Evolutionary conservation across 2,797 vertebrate species (phyloP).

Genomic region (Thunnus albacares): DNA sequence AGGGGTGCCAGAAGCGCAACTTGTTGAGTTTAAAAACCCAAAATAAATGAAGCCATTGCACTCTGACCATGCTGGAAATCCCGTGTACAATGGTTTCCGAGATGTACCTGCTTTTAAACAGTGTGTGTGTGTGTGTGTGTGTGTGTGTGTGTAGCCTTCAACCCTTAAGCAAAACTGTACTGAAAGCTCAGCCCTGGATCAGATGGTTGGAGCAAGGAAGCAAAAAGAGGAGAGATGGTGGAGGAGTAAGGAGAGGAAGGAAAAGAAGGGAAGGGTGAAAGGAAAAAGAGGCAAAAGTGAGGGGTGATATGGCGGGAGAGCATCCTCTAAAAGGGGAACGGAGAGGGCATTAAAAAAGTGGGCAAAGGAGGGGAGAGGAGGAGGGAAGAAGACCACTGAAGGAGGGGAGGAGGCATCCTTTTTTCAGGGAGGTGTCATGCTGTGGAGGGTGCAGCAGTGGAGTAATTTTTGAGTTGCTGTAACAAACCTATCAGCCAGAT

Average conservation of each 20-base stretch:
- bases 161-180: conserved; percentile 48
- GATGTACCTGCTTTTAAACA: conserved; percentile 53
- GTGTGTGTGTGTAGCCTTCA: conserved; percentile 43
- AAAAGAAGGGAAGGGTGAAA: neutral
- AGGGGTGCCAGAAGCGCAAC: conserved; percentile 59
- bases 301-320: neutral
- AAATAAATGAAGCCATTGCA: conserved; percentile 63
- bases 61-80: conserved; percentile 64
- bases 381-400: conserved; percentile 23
- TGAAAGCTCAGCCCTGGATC: conserved; percentile 63
- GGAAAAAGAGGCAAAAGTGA: conserved; percentile 25
- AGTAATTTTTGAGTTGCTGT: conserved; percentile 60
- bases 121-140: conserved; percentile 43
- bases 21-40: conserved; percentile 59
- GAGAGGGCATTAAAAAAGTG: conserved; percentile 20
- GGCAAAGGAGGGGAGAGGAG: conserved; percentile 1
- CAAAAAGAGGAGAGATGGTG: conserved; percentile 19
- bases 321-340: conserved; percentile 25
- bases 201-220: conserved; percentile 53
- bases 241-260: neutral
- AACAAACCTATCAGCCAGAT: conserved; percentile 50
- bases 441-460: conserved; percentile 71
- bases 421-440: conserved; percentile 56
- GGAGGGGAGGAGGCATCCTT: conserved; percentile 40
- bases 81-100: conserved; percentile 57